A percentile compares a stretch with the other conserved stretches of the same genome.
phyloP scores from a whole-genome alignment of 1,140 invertebrate genomes.

The Charaxes varanes region DNA sequence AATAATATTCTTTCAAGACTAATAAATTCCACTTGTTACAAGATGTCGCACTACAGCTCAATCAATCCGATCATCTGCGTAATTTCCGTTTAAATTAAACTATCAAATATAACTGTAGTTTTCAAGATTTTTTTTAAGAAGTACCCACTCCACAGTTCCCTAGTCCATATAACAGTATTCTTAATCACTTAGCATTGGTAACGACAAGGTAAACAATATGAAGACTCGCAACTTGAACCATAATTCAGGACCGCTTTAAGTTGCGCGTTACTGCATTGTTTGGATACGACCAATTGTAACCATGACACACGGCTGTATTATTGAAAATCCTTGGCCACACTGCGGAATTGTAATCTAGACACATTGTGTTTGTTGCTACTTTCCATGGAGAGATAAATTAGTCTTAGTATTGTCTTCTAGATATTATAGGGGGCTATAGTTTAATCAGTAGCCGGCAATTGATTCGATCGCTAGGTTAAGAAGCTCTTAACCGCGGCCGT shows the following conservation, averaged over 20 bases:
- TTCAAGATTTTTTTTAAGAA: background rate
- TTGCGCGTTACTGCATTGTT: slow-evolving; percentile 53
- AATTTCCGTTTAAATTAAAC: no score
- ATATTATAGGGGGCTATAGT: no score
- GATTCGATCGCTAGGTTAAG: no score
- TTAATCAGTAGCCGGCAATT: no score
- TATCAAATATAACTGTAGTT: no score
- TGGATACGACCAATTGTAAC: slow-evolving; percentile 43
- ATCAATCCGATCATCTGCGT: no score
- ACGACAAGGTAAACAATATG: slow-evolving; percentile 72
- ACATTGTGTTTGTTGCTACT: slow-evolving; percentile 3
- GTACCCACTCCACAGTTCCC: slow-evolving; percentile 29
- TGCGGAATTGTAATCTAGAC: slow-evolving; percentile 2
- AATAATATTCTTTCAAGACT: no score
- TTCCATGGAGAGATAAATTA: no score
- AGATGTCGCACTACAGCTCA: no score
- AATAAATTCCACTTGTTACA: no score
- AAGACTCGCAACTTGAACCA: slow-evolving; percentile 57
- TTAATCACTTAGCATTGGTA: slow-evolving; percentile 71
- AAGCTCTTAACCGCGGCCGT: no score
- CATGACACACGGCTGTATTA: slow-evolving; percentile 34
- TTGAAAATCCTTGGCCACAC: slow-evolving; percentile 20
- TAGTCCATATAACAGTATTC: slow-evolving; percentile 49
- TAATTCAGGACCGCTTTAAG: slow-evolving; percentile 52
- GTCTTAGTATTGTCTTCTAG: no score